Evolutionary conservation across 2,888 invertebrate genomes (phyloP).

Genomic region (Aplocera efformata): DNA sequence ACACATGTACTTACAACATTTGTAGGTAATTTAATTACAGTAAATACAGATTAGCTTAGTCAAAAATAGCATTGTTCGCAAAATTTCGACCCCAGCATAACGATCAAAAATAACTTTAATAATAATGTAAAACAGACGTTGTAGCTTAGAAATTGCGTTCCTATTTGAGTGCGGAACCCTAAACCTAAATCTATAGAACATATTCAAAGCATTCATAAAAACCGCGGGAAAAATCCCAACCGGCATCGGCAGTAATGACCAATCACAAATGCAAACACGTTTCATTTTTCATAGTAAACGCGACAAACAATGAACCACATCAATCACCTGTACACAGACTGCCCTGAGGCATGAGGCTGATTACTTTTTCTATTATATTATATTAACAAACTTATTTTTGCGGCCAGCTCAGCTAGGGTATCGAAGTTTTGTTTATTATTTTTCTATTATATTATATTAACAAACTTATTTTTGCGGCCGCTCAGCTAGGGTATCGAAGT

Average conservation of each 20-base stretch:
- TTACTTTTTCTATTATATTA: constrained; percentile 53
- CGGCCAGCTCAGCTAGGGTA: constrained; percentile 27
- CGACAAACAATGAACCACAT: constrained; percentile 66
- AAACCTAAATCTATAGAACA: no score
- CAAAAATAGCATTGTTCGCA: no score
- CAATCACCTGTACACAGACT: constrained; percentile 68
- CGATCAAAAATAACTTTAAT: no score
- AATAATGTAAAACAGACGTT: no score
- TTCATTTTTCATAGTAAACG: constrained; percentile 71
- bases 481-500: constrained; percentile 18
- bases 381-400: constrained; percentile 37
- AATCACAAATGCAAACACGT: constrained; percentile 62
- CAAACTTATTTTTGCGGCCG: constrained; percentile 38
- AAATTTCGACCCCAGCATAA: no score
- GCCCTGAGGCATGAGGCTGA: constrained; percentile 54
- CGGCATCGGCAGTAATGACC: constrained; percentile 47
- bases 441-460: constrained; percentile 45
- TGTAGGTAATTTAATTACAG: no score
- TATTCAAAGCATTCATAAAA: constrained; percentile 14
- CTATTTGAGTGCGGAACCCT: no score
- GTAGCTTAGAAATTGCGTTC: no score
- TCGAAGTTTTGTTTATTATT: no score
- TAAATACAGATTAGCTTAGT: no score
- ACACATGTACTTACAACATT: no score
- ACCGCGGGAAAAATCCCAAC: constrained; percentile 42